A percentile compares a stretch with the other conserved stretches of the same genome.
Conservation (phyloP, 2,113 vertebrate species). For the Chionodraco myersi region DNA sequence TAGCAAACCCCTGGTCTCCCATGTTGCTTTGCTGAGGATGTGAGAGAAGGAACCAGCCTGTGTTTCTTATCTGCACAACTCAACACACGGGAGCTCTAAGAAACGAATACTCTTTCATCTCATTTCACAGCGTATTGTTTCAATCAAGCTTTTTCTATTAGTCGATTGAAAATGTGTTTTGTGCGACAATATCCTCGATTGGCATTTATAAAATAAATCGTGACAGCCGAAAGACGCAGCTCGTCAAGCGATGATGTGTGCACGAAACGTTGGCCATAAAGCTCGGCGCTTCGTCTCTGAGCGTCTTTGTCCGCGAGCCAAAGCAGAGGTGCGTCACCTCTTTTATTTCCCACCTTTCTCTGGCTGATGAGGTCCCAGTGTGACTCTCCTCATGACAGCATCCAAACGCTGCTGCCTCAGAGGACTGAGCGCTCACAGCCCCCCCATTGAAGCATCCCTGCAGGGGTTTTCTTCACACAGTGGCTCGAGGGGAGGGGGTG, state of each 20-base stretch:
- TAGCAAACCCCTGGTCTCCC: slow-evolving; percentile 77
- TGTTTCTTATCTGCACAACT: slow-evolving; percentile 80
- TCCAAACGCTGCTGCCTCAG: slow-evolving; percentile 85
- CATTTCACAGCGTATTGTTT: slow-evolving; percentile 74
- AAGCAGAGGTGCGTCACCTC: slow-evolving; percentile 81
- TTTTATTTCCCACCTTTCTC: slow-evolving; percentile 66
- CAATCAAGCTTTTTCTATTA: slow-evolving; percentile 60
- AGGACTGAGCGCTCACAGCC: slow-evolving; percentile 81
- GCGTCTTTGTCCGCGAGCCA: slow-evolving; percentile 67
- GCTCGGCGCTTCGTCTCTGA: slow-evolving; percentile 41
- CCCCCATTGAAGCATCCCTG: slow-evolving; percentile 87
- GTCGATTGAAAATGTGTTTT: slow-evolving; percentile 54
- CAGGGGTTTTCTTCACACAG: slow-evolving; percentile 83
- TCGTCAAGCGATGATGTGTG: slow-evolving; percentile 1
- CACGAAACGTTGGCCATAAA: slow-evolving; percentile 39
- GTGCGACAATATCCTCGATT: slow-evolving; percentile 39
- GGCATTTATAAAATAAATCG: slow-evolving; percentile 28
- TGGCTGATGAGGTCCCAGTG: slow-evolving; percentile 84
- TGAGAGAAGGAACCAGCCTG: slow-evolving; percentile 58
- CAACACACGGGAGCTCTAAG: slow-evolving; percentile 62
- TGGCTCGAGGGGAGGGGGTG: slow-evolving; percentile 51
- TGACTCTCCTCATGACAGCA: slow-evolving; percentile 88
- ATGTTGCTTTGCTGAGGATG: slow-evolving; percentile 69
- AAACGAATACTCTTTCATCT: slow-evolving; percentile 76
- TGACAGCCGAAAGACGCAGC: slow-evolving; percentile 42